phyloP scores from a whole-genome alignment of 2,888 invertebrate genomes.

The Caenorhabditis virilis region DNA sequence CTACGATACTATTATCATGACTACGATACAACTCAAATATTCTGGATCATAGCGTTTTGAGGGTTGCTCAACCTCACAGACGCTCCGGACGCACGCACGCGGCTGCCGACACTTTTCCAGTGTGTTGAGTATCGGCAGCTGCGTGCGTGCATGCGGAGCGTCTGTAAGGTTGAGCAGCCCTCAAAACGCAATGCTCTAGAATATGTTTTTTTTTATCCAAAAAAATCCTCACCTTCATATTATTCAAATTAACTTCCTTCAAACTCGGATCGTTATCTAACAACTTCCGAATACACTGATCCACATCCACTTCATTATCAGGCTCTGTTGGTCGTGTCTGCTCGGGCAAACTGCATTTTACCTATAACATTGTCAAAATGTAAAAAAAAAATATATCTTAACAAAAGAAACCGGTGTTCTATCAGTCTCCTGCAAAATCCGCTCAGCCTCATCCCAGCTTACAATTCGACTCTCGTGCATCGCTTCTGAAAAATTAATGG shows the following conservation, averaged over 20 bases:
- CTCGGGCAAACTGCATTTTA: conserved; percentile 64
- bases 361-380: conserved; percentile 19
- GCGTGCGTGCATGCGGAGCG: no score
- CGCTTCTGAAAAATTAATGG: conserved; percentile 53
- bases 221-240: conserved; percentile 80
- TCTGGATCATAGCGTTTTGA: no score
- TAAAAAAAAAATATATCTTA: neutral
- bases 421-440: conserved; percentile 59
- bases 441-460: conserved; percentile 65
- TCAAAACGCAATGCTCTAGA: no score
- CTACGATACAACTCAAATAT: no score
- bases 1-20: no score
- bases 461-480: conserved; percentile 68
- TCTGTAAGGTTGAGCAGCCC: no score
- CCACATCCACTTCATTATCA: conserved; percentile 93
- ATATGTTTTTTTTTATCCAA: neutral
- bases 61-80: no score
- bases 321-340: conserved; percentile 76
- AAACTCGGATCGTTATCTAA: conserved; percentile 80
- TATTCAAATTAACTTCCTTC: conserved; percentile 95
- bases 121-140: no score
- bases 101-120: no score
- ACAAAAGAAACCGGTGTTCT: conserved; percentile 40
- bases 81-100: no score
- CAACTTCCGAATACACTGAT: conserved; percentile 73